These are phyloP conservation scores for Hyposoter didymator DNA, from an alignment of 2,888 invertebrate genomes.

Conservation along the genomic window DNA sequence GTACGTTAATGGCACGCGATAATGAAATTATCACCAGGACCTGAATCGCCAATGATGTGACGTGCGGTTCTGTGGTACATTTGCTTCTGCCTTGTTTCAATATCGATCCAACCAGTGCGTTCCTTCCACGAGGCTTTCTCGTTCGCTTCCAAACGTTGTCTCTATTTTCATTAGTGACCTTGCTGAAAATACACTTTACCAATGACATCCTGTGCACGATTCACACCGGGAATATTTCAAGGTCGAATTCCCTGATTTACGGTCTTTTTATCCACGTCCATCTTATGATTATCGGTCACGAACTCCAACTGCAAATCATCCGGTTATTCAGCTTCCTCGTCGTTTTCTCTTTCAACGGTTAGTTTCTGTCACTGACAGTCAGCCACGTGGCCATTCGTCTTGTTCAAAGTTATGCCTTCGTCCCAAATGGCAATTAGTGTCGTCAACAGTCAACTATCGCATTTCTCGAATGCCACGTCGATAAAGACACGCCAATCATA, in stretches of 20 bases:
- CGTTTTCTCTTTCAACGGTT: background rate
- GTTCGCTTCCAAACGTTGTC: constrained; percentile 17
- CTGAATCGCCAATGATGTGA: constrained; percentile 32
- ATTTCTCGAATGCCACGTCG: background rate
- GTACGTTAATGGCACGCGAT: constrained; percentile 61
- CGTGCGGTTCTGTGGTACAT: constrained; percentile 31
- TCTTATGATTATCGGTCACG: background rate
- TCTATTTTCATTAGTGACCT: constrained; percentile 32
- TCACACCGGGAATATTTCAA: background rate
- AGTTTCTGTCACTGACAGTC: background rate
- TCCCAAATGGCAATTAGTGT: background rate
- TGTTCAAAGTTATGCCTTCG: background rate
- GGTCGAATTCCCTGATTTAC: background rate
- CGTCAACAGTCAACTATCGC: background rate
- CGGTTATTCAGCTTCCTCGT: background rate
- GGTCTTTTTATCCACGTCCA: background rate
- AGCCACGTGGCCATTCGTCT: background rate
- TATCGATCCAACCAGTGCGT: constrained; percentile 53
- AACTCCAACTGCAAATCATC: background rate
- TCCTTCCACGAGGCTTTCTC: constrained; percentile 20
- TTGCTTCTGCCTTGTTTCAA: constrained; percentile 22
- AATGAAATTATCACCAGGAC: constrained; percentile 65
- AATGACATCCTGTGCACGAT: constrained; percentile 6
- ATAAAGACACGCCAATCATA: background rate
- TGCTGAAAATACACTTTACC: constrained; percentile 23